Evolutionary conservation across 2,797 vertebrate species (phyloP), one percentile per base, ranked within the genome.

Genomic region (Chaetodon trifasciatus): DNA sequence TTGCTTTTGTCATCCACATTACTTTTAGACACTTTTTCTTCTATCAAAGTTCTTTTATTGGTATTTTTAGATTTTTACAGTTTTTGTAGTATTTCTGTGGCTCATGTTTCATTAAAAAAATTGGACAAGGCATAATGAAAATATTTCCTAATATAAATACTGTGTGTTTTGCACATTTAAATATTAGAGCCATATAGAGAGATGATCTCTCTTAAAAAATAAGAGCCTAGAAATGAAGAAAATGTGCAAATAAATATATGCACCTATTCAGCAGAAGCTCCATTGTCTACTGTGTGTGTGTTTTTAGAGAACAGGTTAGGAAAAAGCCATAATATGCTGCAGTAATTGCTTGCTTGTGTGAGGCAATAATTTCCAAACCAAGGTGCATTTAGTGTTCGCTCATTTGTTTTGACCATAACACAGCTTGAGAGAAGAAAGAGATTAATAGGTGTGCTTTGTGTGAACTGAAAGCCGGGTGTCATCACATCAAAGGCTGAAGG

Each of bases 331-430:
- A 1, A 21, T 55, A 60, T 78, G 69, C 78, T 62, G 61, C 16
- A 61, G 76, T 84, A 81, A 78, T 82, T 79, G 39, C 44, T 53
- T 44, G 50, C 85, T 67, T 69, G 56, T 13, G 21, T 55, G 47
- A 81, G 65, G 77, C 63, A 86, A 75, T 81, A 65, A 69, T 23
- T 74, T 73, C 52, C 69, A 88, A 82, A 84, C 75, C 55, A 56
- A 77, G 70, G 72, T 55, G 53, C 81, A 79, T 86, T 83, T 49
- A 53, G 44, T 74, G 76, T 90, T 88, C 81, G 50, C 81, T 85
- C 80, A 65, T 86, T 86, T 94, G 91, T 94, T 94, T 93, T 79
- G 86, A 84, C 84, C 89, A 91, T 79, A 90, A 89, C 88, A 91
- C 88, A 89, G 88, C 87, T 89, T 88, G 77, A 60, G 53, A 85